phyloP scores from a whole-genome alignment of 2,888 invertebrate species.

The Zaprionus obscuricornis region DNA sequence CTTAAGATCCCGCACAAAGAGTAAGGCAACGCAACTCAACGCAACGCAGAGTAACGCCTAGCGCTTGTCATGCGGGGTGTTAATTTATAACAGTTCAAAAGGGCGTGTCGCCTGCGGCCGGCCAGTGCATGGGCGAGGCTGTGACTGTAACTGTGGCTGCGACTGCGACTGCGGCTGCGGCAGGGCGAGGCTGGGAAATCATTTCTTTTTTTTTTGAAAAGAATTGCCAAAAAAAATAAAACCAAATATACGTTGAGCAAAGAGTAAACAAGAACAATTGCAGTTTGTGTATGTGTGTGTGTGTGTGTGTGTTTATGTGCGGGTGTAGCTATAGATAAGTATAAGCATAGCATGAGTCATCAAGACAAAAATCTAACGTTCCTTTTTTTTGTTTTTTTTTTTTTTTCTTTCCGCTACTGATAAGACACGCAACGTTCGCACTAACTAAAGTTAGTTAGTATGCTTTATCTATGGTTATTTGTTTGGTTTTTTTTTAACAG shows the following conservation, averaged over 20 bases:
- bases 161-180: too few species aligned
- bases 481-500: too few species aligned
- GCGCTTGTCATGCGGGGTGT: conserved; percentile 40
- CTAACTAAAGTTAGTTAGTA: too few species aligned
- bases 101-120: conserved; percentile 58
- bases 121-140: conserved; percentile 11
- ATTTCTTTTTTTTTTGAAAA: conserved; percentile 33
- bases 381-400: too few species aligned
- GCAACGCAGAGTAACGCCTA: conserved; percentile 3
- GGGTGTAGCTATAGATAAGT: too few species aligned
- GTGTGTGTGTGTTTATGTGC: conserved; percentile 10
- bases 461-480: too few species aligned
- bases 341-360: too few species aligned
- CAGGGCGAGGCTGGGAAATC: conserved; percentile 4
- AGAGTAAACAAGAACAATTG: conserved; percentile 17
- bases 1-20: not conserved
- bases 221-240: conserved; percentile 18
- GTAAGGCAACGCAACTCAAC: not conserved
- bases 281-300: conserved; percentile 1
- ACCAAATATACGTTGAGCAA: not conserved
- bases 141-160: too few species aligned
- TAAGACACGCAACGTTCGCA: too few species aligned
- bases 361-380: too few species aligned
- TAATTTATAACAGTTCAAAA: conserved; percentile 65
- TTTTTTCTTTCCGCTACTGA: too few species aligned